Evolutionary conservation across 2,888 invertebrate genomes (phyloP), one percentile per base, ranked within the genome.

Genomic region (Biston stratarius): DNA sequence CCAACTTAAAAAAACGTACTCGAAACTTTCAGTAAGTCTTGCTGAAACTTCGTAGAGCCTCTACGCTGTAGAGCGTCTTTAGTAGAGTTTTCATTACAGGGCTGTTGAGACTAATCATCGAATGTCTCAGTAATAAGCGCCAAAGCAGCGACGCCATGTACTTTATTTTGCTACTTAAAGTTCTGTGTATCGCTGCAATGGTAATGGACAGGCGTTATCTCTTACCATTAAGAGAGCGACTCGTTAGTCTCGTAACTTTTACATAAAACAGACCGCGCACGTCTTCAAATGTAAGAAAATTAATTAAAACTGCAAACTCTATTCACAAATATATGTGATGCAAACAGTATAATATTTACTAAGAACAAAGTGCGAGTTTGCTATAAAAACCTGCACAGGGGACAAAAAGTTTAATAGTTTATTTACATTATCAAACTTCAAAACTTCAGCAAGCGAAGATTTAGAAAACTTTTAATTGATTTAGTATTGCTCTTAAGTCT

Each of bases 381-480:
- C 34, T 24, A 33, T 40, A 24, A 52, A 47, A 59, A 64, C 55
- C 38, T 44, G 34, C 65, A 65, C 42, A 10, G 10, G 55, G 44
- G 55, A 49, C 47, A 6, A 58, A 52, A 59, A 58, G 33, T 42
- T 58, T 10, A 15, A 40, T 40, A 40, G 42, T 55, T 55, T 55
- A 42, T 44, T 55, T 44, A 49, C 12, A 38, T 59, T 44, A 55
- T 62, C 55, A 67, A 67, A 67, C 12, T 64, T 69, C n/a, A 61
- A 6, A 42, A 68, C 38, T 56, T 47, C 38, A 55, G 24, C 47
- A 15, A 60, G 48, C 52, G 10, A 52, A 61, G 62, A 67, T 64
- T 64, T 64, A 6, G 51, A 55, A 53, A 69, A 69, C 67, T 69
- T 69, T 71, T 62, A 69, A 67, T 69, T 64, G 57, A 62, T 49